phyloP scores from a whole-genome alignment of 1,140 invertebrate species.

The Drosophila busckii region DNA sequence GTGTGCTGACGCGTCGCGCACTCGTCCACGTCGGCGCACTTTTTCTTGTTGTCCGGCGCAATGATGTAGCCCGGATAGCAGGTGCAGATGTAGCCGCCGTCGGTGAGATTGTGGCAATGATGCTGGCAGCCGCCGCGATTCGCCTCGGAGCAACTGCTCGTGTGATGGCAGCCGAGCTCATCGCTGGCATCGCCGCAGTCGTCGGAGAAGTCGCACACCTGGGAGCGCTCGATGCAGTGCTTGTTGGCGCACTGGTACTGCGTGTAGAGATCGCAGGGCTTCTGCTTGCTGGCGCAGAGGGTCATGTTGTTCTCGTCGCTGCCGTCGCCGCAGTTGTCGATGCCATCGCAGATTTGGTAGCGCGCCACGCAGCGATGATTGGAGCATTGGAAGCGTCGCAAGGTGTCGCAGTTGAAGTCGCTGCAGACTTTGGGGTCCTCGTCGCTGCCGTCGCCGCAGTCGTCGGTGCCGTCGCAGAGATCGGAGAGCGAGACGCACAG shows the following conservation, averaged over 20 bases:
- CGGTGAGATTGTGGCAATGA: conserved; percentile 91
- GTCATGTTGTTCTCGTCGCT: conserved; percentile 96
- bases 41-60: conserved; percentile 85
- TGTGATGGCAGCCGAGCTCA: conserved; percentile 92
- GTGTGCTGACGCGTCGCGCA: conserved; percentile 90
- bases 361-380: conserved; percentile 93
- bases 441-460: conserved; percentile 95
- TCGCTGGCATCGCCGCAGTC: conserved; percentile 88
- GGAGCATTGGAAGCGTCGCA: conserved; percentile 90
- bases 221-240: conserved; percentile 89
- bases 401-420: conserved; percentile 90
- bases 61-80: conserved; percentile 93
- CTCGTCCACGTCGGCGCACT: conserved; percentile 94
- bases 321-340: conserved; percentile 95
- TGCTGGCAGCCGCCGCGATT: conserved; percentile 94
- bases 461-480: conserved; percentile 90
- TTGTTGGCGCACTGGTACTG: conserved; percentile 95
- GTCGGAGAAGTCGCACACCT: conserved; percentile 87
- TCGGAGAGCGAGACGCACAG: conserved; percentile 92
- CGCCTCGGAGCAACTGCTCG: conserved; percentile 85
- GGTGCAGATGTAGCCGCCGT: conserved; percentile 91
- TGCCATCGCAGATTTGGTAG: conserved; percentile 84
- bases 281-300: conserved; percentile 85
- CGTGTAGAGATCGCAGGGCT: conserved; percentile 85
- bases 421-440: conserved; percentile 89